Percentiles rank a stretch among this genome's conserved stretches.
Conservation (phyloP, 2,888 invertebrate species). For the Gibbula magus region DNA sequence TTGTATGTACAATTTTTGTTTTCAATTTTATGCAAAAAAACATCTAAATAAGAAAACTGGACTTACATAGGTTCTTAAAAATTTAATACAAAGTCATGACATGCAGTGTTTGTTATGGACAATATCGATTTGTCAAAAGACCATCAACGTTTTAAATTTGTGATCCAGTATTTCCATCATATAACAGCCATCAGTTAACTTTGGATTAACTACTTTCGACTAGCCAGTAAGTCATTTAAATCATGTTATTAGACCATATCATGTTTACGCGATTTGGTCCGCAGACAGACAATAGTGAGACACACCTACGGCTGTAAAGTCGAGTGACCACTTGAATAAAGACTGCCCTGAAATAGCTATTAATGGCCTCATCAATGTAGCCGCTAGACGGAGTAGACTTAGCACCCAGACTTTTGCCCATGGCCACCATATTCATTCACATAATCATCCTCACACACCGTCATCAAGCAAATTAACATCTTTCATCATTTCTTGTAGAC, state of each 20-base stretch:
- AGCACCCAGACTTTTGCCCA: neutral
- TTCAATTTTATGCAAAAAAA: too few relatives aligned
- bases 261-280: neutral
- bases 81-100: too few relatives aligned
- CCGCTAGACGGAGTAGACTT: neutral
- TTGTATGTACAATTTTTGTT: too few relatives aligned
- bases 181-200: too few relatives aligned
- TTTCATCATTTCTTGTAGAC: conserved; percentile 10
- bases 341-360: neutral
- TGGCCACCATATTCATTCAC: conserved; percentile 9
- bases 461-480: conserved; percentile 5
- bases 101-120: too few relatives aligned
- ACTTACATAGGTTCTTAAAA: too few relatives aligned
- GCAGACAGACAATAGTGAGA: conserved; percentile 3
- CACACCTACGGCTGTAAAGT: neutral
- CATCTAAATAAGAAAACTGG: too few relatives aligned
- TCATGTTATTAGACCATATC: conserved; percentile 15
- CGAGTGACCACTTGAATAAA: conserved; percentile 5
- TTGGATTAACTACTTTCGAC: neutral
- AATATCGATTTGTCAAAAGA: too few relatives aligned
- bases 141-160: too few relatives aligned
- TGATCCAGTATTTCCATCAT: too few relatives aligned
- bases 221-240: conserved; percentile 1
- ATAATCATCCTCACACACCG: neutral
- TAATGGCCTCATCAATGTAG: neutral